Conservation (phyloP, 64 coral and sea anemone species). For the Stichodactyla helianthus region DNA sequence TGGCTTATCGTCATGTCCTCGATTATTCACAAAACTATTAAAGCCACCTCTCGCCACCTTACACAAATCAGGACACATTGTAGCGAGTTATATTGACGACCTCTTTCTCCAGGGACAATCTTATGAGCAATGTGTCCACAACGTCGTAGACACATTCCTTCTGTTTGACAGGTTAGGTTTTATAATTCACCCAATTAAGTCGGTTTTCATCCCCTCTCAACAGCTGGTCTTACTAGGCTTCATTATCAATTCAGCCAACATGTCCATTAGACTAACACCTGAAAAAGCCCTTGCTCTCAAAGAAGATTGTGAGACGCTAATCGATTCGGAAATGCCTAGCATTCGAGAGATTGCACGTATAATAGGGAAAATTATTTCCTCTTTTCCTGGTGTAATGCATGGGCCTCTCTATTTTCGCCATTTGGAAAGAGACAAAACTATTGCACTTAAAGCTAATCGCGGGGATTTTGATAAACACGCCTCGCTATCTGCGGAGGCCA, state of each 20-base stretch:
- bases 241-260: constrained; percentile 29
- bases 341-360: neutral
- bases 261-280: constrained; percentile 30
- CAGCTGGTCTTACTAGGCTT: constrained; percentile 32
- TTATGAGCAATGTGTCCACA: constrained; percentile 25
- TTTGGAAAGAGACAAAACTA: too few relatives aligned
- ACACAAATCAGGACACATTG: constrained; percentile 19
- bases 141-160: constrained; percentile 25
- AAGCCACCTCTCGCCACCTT: constrained; percentile 22
- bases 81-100: constrained; percentile 39
- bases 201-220: constrained; percentile 22
- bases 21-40: constrained; percentile 35
- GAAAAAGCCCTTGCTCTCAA: constrained; percentile 6
- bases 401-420: constrained; percentile 28
- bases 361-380: constrained; percentile 47
- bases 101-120: constrained; percentile 9
- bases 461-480: constrained; percentile 38
- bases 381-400: constrained; percentile 36
- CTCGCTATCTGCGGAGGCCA: constrained; percentile 9
- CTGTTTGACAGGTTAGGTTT: constrained; percentile 25
- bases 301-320: neutral
- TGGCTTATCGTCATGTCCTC: constrained; percentile 19
- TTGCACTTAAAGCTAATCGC: too few relatives aligned
- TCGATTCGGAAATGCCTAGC: too few relatives aligned
- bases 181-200: constrained; percentile 18